Evolutionary conservation across 1,140 invertebrate species (phyloP).

Genomic region (Schlechtendalia chinensis): DNA sequence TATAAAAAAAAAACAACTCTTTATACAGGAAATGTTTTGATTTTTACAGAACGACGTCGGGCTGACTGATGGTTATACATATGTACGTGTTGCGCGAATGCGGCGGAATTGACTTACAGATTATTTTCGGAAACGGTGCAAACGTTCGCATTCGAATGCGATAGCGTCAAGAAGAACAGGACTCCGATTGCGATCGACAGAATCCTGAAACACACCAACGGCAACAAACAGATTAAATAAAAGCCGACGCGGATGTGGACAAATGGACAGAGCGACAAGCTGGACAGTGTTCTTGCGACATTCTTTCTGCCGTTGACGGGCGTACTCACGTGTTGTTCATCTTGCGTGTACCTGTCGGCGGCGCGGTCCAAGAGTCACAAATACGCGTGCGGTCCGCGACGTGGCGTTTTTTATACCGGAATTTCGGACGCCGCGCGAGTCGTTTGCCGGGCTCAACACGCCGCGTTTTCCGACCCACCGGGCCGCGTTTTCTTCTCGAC

Average conservation of each 20-base stretch:
- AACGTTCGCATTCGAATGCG: slow-evolving; percentile 1
- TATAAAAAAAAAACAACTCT: neutral
- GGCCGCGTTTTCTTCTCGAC: neutral
- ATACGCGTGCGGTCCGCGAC: too few species aligned
- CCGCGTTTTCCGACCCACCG: neutral
- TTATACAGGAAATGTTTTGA: neutral
- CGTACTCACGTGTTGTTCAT: slow-evolving; percentile 25
- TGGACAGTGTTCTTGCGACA: too few species aligned
- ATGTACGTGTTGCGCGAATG: neutral
- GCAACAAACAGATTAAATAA: too few species aligned
- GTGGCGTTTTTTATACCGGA: neutral
- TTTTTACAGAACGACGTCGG: neutral
- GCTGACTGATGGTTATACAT: neutral
- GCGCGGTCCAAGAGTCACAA: neutral
- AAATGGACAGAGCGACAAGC: too few species aligned
- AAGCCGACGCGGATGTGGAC: too few species aligned
- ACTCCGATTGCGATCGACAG: slow-evolving; percentile 15
- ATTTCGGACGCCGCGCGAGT: too few species aligned
- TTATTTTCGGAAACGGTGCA: slow-evolving; percentile 14
- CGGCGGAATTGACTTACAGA: slow-evolving; percentile 12
- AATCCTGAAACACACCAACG: neutral
- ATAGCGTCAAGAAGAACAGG: slow-evolving; percentile 6
- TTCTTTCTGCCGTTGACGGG: too few species aligned
- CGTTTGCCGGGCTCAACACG: neutral
- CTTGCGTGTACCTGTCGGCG: neutral